phyloP scores from a whole-genome alignment of 2,888 invertebrate species.

The Hemaris fuciformis region DNA sequence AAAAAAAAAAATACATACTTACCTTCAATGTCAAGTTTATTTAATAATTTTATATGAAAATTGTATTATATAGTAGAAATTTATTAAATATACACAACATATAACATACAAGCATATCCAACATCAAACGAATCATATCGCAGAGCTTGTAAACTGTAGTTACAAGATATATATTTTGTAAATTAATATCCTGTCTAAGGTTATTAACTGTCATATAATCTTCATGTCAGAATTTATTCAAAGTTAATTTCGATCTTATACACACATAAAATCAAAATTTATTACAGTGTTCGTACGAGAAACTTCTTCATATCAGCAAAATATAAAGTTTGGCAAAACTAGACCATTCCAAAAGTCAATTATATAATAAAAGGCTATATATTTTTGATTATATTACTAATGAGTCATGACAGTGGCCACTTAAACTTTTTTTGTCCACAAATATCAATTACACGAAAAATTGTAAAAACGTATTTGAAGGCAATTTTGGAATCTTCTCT shows the following conservation, averaged over 20 bases:
- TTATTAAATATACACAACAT: constrained; percentile 18
- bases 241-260: neutral
- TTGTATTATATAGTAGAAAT: neutral
- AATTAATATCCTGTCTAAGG: neutral
- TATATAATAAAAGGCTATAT: constrained; percentile 60
- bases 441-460: constrained; percentile 18
- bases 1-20: neutral
- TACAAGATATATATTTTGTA: neutral
- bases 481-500: neutral
- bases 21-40: neutral
- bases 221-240: too few species aligned
- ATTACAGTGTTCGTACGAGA: neutral
- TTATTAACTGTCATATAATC: neutral
- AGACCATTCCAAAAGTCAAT: constrained; percentile 72
- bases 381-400: constrained; percentile 50
- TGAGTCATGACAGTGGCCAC: neutral
- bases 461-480: neutral
- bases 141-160: constrained; percentile 43
- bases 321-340: constrained; percentile 44
- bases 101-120: constrained; percentile 49
- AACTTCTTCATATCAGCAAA: neutral
- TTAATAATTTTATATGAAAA: too few species aligned
- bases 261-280: neutral
- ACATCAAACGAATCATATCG: constrained; percentile 50
- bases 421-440: constrained; percentile 2